Base-by-base conservation (phyloP, 2,113 vertebrate species). In the Eptesicus fuscus region DNA sequence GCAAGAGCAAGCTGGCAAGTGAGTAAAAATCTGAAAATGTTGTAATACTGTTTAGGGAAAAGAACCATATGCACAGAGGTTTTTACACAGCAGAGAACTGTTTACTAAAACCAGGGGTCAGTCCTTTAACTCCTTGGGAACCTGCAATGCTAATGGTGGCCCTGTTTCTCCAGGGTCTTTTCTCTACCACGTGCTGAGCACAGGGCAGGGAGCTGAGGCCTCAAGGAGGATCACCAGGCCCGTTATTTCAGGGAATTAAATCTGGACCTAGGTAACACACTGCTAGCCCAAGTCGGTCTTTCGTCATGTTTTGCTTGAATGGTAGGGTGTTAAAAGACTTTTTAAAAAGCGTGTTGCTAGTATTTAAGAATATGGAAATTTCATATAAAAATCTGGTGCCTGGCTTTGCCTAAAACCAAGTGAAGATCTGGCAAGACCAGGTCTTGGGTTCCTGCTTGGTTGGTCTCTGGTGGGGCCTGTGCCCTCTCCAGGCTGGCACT, bases 11-110 rank as follows among this genome's bases (percentile, higher is more conserved):
- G 53, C 47, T 96, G 92, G 51, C 80, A 74, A 95, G 65, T 53
- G 77, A 91, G 67, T 91, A 82, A 79, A 91, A 92, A 71, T 90
- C 59, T 83, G 70, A 76, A 80, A 86, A 69, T 93, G 88, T 91
- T 89, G 77, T 61, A 67, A 90, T 53, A 73, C 86, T 88, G 89
- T 96, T 94, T 82, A 88, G 67, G 83, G 90, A 95, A 92, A 85
- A 78, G 80, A 95, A 90, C 88, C 71, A 44, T 59, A 85, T 59
- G 91, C 59, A 42, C 76, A 90, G 71, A 70, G 73, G 23, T 51
- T 90, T 85, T 91, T 49, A 88, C 47, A 59, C 69, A 93, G 70
- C 28, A 63, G 71, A 83, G 61, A 69, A 51, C 61, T 91, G 25
- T 94, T 93, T 91, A 71, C 79, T 59, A 49, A 88, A 94, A 78